Base-by-base conservation (phyloP, 2,888 invertebrate species). In the Orthosia gracilis region DNA sequence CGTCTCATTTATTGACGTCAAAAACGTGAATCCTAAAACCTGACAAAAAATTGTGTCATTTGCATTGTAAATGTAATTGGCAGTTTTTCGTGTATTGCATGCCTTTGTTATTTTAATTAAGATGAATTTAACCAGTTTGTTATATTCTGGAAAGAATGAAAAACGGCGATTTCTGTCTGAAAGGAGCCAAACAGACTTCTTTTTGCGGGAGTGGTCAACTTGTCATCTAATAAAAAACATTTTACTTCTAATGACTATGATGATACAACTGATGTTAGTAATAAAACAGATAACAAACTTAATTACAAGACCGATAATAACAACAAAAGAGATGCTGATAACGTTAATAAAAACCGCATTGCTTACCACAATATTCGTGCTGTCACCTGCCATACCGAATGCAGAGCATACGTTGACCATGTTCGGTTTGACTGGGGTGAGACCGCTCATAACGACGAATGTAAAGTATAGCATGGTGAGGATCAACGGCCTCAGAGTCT, bases 351-450 rank as follows among this genome's bases (percentile, higher is more conserved):
- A 54, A 31, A 7, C 11, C 4, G 2, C 7, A 45, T 49, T 62
- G 86, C 93, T 90, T 87, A 97, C 97, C 77, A 96, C 95, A 84
- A 95, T 91, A 69, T 91, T 89, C 67, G 94, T 94, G 12, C 93
- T 92, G 72, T 94, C 92, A 54, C 92, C 92, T 21, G 92, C 89
- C 96, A 96, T 92, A 76, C 97, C 95, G 82, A 95, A 91, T 47
- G 96, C 91, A 31, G 95, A 94, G 75, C 97, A 97, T 0, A 97
- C 90, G 74, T 97, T 97, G 7, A 97, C 96, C 93, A 97, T 93
- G 82, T 97, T 97, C 0, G 97, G 97, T 63, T 96, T 92, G 76
- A 97, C 94, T 0, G 97, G 94, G 0, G 93, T 90, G 11, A 97
- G 88, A 0, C 97, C 97, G 62, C 96, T 96, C 92, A 97, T 96